Evolutionary conservation across 53 echinoderm and acorn worm species (phyloP), one percentile per base, ranked within the genome.

Genomic region (Glandiceps talaboti): DNA sequence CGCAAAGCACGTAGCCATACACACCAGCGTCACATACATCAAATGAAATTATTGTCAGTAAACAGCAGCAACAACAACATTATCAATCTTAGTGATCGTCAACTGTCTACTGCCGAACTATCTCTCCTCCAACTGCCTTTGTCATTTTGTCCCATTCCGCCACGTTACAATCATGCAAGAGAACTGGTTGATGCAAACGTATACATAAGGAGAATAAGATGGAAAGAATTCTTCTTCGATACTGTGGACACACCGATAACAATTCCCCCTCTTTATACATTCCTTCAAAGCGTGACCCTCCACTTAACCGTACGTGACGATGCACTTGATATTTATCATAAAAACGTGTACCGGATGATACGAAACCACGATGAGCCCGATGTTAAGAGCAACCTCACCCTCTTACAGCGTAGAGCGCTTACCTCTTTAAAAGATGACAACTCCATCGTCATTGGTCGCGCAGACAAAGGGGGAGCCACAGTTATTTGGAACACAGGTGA

Each of bases 401-500:
- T 45, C 20, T 6, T 12, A 45, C 6, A 20, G 20, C 64, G 64
- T 45, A 45, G 6, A 45, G 73, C 30, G 0, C 78, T 78, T 0
- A 33, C 1, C 14, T 26, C 73, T 77, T 25, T 74, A 26, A 74
- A 33, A 0, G 1, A 79, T 14, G 33, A 30, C 14, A 76, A 14
- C 14, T 30, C 73, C 81, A 81, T 85, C 32, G 80, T 81, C 72
- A 85, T 85, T 31, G 80, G 76, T 26, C 80, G 79, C 10, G 85
- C 85, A 27, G 76, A 45, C 32, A 80, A 75, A 30, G 85, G 80
- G 1, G 73, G 74, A 25, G 76, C 80, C 14, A 29, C 29, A 0
- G 81, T 85, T 0, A 73, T 85, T 14, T 80, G 80, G 85, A 64
- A 75, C 30, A 1, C 33, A 1, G 76, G 75, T 0, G 28, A 81